phyloP scores from a whole-genome alignment of 2,797 vertebrate genomes.

The Masticophis lateralis region DNA sequence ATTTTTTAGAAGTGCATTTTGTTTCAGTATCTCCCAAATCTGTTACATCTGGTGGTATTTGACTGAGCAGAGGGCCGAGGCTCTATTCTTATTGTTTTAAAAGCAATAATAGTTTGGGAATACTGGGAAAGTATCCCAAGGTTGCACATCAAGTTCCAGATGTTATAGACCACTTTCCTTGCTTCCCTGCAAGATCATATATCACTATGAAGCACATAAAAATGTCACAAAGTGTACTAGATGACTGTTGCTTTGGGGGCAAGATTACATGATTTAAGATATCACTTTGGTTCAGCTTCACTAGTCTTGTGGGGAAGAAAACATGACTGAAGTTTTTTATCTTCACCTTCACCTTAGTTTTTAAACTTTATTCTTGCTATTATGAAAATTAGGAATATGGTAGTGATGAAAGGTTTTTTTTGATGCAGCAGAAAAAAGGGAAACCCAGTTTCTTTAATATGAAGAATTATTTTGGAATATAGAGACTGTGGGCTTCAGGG shows the following conservation, averaged over 20 bases:
- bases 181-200: background rate
- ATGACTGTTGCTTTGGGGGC: background rate
- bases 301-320: slow-evolving; percentile 17
- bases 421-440: slow-evolving; percentile 53
- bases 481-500: background rate
- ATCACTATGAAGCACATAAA: background rate
- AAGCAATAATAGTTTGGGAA: background rate
- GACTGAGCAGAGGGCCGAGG: background rate
- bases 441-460: slow-evolving; percentile 47
- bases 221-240: background rate
- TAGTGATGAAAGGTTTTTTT: slow-evolving; percentile 54
- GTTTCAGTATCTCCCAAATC: background rate
- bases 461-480: slow-evolving; percentile 52
- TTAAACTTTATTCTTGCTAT: slow-evolving; percentile 37
- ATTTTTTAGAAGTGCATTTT: background rate
- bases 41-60: background rate
- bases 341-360: slow-evolving; percentile 48
- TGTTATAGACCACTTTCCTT: background rate
- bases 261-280: background rate
- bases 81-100: background rate
- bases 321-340: slow-evolving; percentile 24
- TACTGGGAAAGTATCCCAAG: background rate
- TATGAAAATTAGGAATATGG: slow-evolving; percentile 51
- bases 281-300: background rate
- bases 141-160: background rate